Evolutionary conservation across 2,113 vertebrate genomes (phyloP).

Genomic region (Psittacula cyanocephala): DNA sequence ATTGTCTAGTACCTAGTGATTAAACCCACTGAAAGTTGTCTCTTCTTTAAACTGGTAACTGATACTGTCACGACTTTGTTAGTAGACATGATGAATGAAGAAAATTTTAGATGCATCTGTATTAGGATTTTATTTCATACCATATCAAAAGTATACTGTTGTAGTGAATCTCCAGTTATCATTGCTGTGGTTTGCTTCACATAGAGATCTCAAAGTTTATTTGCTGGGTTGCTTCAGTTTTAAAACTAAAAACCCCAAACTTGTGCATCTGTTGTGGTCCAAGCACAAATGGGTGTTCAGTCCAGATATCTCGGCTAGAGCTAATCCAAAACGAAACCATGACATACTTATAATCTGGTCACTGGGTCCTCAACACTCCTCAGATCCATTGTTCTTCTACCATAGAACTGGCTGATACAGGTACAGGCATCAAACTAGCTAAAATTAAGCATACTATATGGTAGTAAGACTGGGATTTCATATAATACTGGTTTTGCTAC

Average conservation of each 20-base stretch:
- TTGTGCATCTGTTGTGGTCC: background rate
- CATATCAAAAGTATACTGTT: background rate
- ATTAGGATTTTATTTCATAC: background rate
- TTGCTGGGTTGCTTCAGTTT: background rate
- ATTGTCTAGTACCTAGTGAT: background rate
- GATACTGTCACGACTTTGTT: fast-evolving
- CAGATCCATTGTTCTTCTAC: background rate
- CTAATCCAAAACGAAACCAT: background rate
- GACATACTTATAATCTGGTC: background rate
- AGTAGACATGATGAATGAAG: background rate
- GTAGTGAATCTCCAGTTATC: background rate
- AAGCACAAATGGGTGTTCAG: background rate
- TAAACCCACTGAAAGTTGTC: background rate
- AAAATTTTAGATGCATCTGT: background rate
- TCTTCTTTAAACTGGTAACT: background rate
- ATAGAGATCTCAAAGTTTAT: background rate
- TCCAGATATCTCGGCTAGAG: background rate
- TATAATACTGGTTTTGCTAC: background rate
- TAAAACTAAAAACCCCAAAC: background rate
- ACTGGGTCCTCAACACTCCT: background rate
- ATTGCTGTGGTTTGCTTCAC: background rate
- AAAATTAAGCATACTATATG: background rate
- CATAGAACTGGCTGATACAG: background rate
- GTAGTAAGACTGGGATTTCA: background rate
- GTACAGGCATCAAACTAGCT: background rate